Evolutionary conservation across 2,797 vertebrate species (phyloP).

Genomic region (Acanthopagrus latus): DNA sequence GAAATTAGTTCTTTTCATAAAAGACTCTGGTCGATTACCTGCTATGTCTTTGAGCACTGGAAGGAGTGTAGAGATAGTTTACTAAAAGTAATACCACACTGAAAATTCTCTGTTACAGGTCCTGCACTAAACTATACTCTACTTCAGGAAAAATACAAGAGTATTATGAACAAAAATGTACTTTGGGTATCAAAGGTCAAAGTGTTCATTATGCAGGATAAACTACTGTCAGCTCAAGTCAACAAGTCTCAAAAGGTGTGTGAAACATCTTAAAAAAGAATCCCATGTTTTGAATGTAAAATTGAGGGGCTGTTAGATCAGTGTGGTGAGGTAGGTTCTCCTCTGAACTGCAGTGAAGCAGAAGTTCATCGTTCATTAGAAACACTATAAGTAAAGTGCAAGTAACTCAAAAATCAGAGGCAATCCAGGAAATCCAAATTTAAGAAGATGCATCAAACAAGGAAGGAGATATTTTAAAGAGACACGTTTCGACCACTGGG

Average conservation of each 20-base stretch:
- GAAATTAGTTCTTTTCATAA: not conserved
- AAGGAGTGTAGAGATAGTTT: not conserved
- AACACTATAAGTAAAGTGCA: not conserved
- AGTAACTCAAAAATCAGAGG: not conserved
- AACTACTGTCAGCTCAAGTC: too few species aligned
- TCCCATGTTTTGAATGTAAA: too few species aligned
- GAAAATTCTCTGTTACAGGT: too few species aligned
- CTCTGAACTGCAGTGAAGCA: not conserved
- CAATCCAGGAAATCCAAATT: too few species aligned
- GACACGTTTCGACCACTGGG: too few species aligned
- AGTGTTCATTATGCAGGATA: not conserved
- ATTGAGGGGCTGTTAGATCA: not conserved
- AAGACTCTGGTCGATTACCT: not conserved
- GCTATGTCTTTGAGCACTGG: not conserved
- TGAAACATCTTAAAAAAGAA: not conserved
- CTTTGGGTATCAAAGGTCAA: not conserved
- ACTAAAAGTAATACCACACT: too few species aligned
- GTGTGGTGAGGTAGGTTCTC: too few species aligned
- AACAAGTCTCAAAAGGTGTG: not conserved
- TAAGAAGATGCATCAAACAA: too few species aligned
- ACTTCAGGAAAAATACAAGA: not conserved
- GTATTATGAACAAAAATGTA: not conserved
- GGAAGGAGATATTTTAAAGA: too few species aligned
- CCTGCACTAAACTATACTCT: not conserved
- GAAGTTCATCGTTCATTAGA: not conserved